Conservation (phyloP, 1,140 invertebrate species). For the Lordiphosa stackelbergi region DNA sequence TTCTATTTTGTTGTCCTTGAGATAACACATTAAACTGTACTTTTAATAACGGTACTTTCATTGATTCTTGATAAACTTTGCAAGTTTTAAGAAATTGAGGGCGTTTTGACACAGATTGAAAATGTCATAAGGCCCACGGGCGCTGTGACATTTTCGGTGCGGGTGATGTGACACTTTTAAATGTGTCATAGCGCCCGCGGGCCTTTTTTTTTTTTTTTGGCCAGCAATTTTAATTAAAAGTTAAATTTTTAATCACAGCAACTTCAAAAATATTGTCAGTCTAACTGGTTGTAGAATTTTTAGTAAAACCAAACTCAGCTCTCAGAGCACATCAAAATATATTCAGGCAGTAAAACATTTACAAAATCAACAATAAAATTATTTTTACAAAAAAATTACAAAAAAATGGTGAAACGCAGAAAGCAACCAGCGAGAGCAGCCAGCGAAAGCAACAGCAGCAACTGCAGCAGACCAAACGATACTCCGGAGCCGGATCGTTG, state of each 20-base stretch:
- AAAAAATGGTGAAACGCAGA: background rate
- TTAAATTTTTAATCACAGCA: slow-evolving; percentile 30
- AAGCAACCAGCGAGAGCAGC: background rate
- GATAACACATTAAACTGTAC: too few relatives aligned
- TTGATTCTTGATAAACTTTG: too few relatives aligned
- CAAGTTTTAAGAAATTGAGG: too few relatives aligned
- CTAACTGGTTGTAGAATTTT: slow-evolving; percentile 9
- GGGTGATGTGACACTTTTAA: too few relatives aligned
- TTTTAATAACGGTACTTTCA: too few relatives aligned
- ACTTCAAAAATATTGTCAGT: slow-evolving; percentile 16
- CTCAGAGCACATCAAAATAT: background rate
- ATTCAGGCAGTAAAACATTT: slow-evolving; percentile 11
- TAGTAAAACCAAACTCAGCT: slow-evolving; percentile 9
- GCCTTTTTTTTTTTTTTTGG: too few relatives aligned
- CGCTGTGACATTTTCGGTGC: too few relatives aligned
- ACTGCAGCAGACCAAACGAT: background rate
- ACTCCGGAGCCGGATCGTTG: slow-evolving; percentile 30
- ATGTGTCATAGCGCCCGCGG: too few relatives aligned
- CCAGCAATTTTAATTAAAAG: slow-evolving; percentile 44
- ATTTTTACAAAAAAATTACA: background rate
- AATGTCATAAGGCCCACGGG: too few relatives aligned
- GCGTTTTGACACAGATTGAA: too few relatives aligned
- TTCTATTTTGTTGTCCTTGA: too few relatives aligned
- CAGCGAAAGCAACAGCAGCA: background rate
- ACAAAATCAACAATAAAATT: too few relatives aligned